phyloP scores from a whole-genome alignment of 2,113 vertebrate species.

The Thinocorus orbignyianus region DNA sequence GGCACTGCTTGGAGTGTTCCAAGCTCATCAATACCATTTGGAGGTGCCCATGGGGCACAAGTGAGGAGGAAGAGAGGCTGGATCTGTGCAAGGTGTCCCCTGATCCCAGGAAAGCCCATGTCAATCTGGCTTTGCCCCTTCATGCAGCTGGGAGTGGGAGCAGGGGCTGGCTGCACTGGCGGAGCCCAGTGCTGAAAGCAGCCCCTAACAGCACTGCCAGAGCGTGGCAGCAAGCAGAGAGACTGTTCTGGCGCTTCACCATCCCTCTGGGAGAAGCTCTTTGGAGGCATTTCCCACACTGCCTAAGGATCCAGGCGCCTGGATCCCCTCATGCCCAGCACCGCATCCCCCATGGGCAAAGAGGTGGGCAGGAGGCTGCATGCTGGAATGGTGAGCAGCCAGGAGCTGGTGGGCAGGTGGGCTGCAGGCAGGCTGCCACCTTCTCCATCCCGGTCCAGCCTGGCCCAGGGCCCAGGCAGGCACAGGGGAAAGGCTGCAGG shows the following conservation, averaged over 20 bases:
- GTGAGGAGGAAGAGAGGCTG: not conserved
- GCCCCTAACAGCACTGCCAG: not conserved
- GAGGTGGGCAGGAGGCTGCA: not conserved
- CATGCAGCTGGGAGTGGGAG: not conserved
- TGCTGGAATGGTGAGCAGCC: not conserved
- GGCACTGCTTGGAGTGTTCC: not conserved
- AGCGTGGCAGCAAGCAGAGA: not conserved
- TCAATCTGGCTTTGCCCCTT: not conserved
- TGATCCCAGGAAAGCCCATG: not conserved
- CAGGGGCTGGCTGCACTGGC: not conserved
- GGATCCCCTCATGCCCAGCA: not conserved
- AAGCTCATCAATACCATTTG: rapidly evolving
- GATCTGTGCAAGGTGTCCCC: not conserved
- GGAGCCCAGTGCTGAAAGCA: not conserved
- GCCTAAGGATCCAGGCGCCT: not conserved
- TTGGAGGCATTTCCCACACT: not conserved
- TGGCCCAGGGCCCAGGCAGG: not conserved
- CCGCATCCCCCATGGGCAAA: rapidly evolving
- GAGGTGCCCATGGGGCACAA: not conserved
- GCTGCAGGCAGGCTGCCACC: not conserved
- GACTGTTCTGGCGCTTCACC: not conserved
- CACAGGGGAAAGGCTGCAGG: constrained; percentile 26
- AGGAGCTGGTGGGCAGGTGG: not conserved
- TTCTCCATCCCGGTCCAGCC: rapidly evolving
- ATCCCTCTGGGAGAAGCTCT: not conserved